phyloP scores from a whole-genome alignment of 2,888 invertebrate species.

The Xanthia icteritia region DNA sequence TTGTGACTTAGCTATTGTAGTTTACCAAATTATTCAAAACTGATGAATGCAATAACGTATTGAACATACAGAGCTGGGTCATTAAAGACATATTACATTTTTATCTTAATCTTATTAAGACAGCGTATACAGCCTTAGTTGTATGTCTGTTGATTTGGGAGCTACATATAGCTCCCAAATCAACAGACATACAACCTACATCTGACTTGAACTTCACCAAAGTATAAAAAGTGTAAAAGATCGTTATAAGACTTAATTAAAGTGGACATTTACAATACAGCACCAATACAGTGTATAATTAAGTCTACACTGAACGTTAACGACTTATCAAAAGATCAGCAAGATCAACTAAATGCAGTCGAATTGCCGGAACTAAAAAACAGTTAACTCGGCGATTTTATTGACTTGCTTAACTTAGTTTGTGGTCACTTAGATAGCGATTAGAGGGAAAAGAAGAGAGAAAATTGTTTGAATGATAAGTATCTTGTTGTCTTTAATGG shows the following conservation, averaged over 20 bases:
- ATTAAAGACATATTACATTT: not conserved
- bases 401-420: conserved; percentile 38
- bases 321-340: conserved; percentile 55
- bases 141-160: too few species aligned
- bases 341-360: conserved; percentile 48
- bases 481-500: not conserved
- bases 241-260: conserved; percentile 34
- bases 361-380: conserved; percentile 63
- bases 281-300: conserved; percentile 48
- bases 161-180: too few species aligned
- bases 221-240: not conserved
- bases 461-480: not conserved
- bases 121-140: not conserved
- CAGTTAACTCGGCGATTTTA: conserved; percentile 64
- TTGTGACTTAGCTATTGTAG: too few species aligned
- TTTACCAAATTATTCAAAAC: too few species aligned
- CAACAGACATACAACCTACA: not conserved
- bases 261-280: conserved; percentile 24
- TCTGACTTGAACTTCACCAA: not conserved
- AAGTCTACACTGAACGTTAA: conserved; percentile 36
- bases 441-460: not conserved
- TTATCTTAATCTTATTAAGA: too few species aligned
- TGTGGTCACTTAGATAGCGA: conserved; percentile 29
- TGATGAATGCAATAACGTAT: too few species aligned
- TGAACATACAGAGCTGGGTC: not conserved